These are phyloP conservation scores for Cydia amplana DNA, from an alignment of 1,140 invertebrate species.

Conservation along the genomic window DNA sequence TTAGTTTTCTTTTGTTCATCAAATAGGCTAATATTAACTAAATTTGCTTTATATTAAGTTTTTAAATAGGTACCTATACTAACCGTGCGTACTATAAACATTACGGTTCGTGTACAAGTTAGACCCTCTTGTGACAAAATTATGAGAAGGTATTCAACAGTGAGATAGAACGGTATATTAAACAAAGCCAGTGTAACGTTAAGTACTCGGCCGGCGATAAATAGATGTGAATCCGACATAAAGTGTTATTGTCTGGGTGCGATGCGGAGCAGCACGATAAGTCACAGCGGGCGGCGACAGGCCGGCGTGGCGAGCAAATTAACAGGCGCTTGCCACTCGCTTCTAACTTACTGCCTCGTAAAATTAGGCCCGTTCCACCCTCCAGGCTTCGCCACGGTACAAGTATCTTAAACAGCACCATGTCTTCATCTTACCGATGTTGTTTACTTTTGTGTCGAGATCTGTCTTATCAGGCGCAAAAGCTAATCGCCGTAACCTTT, in stretches of 20 bases:
- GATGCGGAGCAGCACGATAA: conserved; percentile 51
- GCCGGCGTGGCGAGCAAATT: conserved; percentile 69
- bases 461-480: too few relatives aligned
- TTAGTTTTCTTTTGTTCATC: not conserved
- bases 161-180: conserved; percentile 36
- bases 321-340: conserved; percentile 73
- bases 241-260: conserved; percentile 53
- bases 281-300: conserved; percentile 74
- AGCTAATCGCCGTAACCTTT: too few relatives aligned
- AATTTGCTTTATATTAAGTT: not conserved
- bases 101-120: not conserved
- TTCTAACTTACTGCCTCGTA: conserved; percentile 76
- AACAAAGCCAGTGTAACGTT: conserved; percentile 37
- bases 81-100: not conserved
- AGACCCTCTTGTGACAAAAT: conserved; percentile 9
- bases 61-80: not conserved
- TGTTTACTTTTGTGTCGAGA: too few relatives aligned
- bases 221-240: conserved; percentile 50
- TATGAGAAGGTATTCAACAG: conserved; percentile 30
- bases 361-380: conserved; percentile 72
- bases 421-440: not conserved
- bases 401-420: conserved; percentile 7
- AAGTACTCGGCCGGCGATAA: conserved; percentile 41
- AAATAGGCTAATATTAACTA: not conserved
- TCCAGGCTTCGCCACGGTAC: conserved; percentile 42